A percentile compares a stretch with the other conserved stretches of the same genome.
These are phyloP conservation scores for rabbit (Oryctolagus cuniculus) DNA, from an alignment of 2,113 vertebrate species.

Conservation along the genomic window DNA sequence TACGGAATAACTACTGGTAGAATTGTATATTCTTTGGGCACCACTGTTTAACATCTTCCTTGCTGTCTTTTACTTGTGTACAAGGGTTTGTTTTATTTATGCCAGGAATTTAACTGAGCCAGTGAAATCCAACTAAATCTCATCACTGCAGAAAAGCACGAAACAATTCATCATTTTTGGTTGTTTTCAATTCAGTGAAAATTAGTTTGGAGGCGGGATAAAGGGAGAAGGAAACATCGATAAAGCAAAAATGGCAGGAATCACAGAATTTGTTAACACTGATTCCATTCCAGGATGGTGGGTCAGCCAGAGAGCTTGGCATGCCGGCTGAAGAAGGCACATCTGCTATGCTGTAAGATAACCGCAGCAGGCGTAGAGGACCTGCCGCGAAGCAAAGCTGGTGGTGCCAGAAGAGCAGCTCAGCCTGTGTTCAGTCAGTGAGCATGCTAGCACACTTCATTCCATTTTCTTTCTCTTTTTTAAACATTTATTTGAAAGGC, in stretches of 20 bases:
- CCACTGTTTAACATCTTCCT: slow-evolving; percentile 61
- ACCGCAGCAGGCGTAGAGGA: slow-evolving; percentile 29
- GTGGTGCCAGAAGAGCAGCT: slow-evolving; percentile 63
- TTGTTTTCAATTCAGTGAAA: slow-evolving; percentile 83
- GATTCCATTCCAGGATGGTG: slow-evolving; percentile 80
- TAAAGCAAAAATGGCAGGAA: slow-evolving; percentile 78
- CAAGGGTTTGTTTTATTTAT: slow-evolving; percentile 80
- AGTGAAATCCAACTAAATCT: slow-evolving; percentile 82
- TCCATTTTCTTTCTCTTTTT: background rate
- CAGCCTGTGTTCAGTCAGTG: slow-evolving; percentile 44
- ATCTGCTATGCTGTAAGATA: background rate
- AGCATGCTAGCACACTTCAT: slow-evolving; percentile 32
- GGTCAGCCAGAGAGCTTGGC: slow-evolving; percentile 64
- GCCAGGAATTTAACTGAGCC: slow-evolving; percentile 81
- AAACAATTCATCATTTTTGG: slow-evolving; percentile 84
- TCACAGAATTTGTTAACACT: slow-evolving; percentile 82
- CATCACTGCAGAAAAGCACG: slow-evolving; percentile 82
- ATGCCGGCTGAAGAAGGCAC: slow-evolving; percentile 64
- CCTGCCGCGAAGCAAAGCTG: slow-evolving; percentile 60
- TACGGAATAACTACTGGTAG: background rate
- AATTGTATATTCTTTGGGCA: background rate
- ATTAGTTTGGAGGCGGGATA: slow-evolving; percentile 57
- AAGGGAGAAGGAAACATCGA: slow-evolving; percentile 81
- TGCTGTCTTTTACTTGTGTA: slow-evolving; percentile 73
- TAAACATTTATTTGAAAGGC: too few relatives aligned